These are phyloP conservation scores for Diarsia mendica DNA, from an alignment of 2,888 invertebrate genomes.

Conservation along the genomic window DNA sequence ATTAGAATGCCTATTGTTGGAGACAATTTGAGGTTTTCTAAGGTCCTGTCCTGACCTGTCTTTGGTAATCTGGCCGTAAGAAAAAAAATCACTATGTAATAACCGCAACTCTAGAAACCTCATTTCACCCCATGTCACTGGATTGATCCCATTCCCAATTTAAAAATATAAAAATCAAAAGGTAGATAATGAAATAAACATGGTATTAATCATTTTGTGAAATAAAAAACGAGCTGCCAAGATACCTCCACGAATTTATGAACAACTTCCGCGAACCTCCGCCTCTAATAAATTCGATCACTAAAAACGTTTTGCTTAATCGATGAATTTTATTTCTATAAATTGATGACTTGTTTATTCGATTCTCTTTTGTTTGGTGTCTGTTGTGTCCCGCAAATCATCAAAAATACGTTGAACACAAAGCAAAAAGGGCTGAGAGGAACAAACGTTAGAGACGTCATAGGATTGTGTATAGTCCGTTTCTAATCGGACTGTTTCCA, in stretches of 20 bases:
- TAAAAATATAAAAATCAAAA: conserved; percentile 36
- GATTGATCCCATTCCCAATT: conserved; percentile 5
- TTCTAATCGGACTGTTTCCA: conserved; percentile 88
- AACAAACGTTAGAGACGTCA: conserved; percentile 81
- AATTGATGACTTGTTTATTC: conserved; percentile 73
- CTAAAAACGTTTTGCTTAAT: conserved; percentile 57
- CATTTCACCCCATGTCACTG: background rate
- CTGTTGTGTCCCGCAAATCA: conserved; percentile 80
- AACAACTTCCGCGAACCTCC: conserved; percentile 57
- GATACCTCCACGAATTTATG: conserved; percentile 52
- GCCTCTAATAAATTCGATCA: conserved; percentile 49
- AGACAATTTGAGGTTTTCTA: background rate
- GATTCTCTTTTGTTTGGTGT: conserved; percentile 68
- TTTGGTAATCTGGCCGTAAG: background rate
- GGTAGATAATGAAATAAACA: conserved; percentile 45
- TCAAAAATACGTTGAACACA: conserved; percentile 76
- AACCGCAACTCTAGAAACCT: background rate
- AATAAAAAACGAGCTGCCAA: conserved; percentile 51
- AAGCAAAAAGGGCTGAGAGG: conserved; percentile 84
- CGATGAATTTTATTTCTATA: conserved; percentile 69
- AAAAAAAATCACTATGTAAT: background rate
- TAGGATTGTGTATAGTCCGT: conserved; percentile 84
- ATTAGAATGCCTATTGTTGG: background rate
- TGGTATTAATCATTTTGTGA: conserved; percentile 49
- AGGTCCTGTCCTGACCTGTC: background rate